A percentile compares a stretch with the other conserved stretches of the same genome.
Conservation (phyloP, 2,888 invertebrate species). For the Hetaerina titia region DNA sequence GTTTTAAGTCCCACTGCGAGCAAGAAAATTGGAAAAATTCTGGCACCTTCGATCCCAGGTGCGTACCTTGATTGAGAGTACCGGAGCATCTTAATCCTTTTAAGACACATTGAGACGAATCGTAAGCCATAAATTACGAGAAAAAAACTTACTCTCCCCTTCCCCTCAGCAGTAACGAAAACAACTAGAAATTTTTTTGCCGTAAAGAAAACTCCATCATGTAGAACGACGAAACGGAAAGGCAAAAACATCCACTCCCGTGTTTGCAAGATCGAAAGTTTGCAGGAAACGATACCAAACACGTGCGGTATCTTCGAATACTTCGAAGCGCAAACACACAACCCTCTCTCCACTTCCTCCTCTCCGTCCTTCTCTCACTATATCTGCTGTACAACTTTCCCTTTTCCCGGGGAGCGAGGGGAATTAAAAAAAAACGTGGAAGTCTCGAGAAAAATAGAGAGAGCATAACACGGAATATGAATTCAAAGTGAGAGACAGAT, state of each 20-base stretch:
- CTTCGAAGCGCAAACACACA: neutral
- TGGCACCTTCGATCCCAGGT: neutral
- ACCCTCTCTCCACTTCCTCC: neutral
- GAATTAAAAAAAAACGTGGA: neutral
- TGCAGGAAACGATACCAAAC: conserved; percentile 6
- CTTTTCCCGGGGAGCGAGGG: neutral
- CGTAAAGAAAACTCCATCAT: neutral
- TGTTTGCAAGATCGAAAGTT: conserved; percentile 18
- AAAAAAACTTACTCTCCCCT: neutral
- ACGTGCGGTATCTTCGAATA: neutral
- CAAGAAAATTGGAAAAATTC: neutral
- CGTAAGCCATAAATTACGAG: neutral
- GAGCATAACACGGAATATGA: neutral
- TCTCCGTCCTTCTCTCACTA: neutral
- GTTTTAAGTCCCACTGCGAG: neutral
- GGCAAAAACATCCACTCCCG: neutral
- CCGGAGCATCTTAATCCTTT: neutral
- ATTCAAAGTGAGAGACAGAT: neutral
- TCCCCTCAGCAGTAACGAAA: neutral
- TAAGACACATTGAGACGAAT: neutral
- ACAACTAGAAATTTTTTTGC: neutral
- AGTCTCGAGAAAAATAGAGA: neutral
- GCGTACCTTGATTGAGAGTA: neutral
- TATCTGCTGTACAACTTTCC: neutral
- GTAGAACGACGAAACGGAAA: neutral